phyloP scores from a whole-genome alignment of 1,140 invertebrate species.

The Aporrectodea caliginosa region DNA sequence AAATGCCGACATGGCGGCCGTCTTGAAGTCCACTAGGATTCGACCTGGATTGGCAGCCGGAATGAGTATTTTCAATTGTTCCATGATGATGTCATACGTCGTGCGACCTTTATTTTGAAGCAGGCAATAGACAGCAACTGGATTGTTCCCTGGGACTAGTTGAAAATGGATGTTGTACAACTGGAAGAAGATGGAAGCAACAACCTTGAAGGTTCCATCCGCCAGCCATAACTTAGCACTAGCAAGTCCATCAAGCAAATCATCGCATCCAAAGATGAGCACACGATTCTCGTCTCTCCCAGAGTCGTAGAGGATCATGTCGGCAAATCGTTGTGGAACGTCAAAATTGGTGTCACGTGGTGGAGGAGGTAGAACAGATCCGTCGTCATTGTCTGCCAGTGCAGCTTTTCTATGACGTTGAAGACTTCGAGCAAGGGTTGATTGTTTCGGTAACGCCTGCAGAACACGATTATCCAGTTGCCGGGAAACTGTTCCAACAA shows the following conservation, averaged over 20 bases:
- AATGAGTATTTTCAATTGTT: too few species aligned
- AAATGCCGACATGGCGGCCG: too few species aligned
- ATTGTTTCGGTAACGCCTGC: not conserved
- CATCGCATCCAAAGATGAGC: not conserved
- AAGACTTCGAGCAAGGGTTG: not conserved
- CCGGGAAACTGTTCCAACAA: not conserved
- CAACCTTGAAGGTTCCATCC: slow-evolving; percentile 6
- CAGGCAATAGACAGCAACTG: not conserved
- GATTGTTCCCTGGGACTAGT: not conserved
- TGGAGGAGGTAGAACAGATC: not conserved
- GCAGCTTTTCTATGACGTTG: not conserved
- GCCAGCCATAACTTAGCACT: not conserved
- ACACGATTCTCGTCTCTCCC: not conserved
- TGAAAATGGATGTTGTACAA: slow-evolving; percentile 5
- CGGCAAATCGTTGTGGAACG: not conserved
- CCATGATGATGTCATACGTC: not conserved
- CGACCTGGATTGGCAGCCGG: too few species aligned
- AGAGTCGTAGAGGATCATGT: not conserved
- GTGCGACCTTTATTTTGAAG: not conserved
- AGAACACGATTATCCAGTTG: not conserved
- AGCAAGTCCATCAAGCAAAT: not conserved
- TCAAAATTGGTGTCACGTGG: not conserved
- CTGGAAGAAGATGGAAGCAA: not conserved
- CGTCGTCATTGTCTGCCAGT: not conserved
- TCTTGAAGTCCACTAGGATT: too few species aligned